These are phyloP conservation scores for Lepidocolaptes lacrymiger DNA, from an alignment of 2,797 vertebrate genomes.

Conservation along the genomic window DNA sequence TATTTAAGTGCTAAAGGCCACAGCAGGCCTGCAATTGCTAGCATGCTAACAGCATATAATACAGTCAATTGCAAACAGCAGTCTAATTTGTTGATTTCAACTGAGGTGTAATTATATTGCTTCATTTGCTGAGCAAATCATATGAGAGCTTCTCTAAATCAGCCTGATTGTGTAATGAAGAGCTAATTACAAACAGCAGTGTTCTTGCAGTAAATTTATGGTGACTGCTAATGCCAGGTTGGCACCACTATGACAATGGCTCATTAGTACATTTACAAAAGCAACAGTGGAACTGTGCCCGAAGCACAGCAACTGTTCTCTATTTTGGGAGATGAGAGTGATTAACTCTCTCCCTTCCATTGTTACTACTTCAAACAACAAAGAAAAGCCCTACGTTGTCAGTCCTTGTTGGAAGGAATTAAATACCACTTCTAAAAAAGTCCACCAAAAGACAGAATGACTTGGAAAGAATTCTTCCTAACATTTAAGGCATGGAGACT, in stretches of 20 bases:
- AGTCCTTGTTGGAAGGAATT: conserved; percentile 18
- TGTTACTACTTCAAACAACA: conserved; percentile 64
- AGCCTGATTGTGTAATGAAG: conserved; percentile 87
- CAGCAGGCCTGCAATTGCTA: conserved; percentile 69
- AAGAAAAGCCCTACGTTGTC: not conserved
- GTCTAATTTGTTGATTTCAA: conserved; percentile 86
- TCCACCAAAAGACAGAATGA: not conserved
- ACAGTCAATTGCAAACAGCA: conserved; percentile 79
- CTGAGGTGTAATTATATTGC: conserved; percentile 84
- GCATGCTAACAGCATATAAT: conserved; percentile 71
- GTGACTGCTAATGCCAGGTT: conserved; percentile 82
- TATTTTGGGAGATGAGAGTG: conserved; percentile 44
- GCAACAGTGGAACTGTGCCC: conserved; percentile 75
- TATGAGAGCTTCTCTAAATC: conserved; percentile 82
- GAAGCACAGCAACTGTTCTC: conserved; percentile 47
- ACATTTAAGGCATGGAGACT: not conserved
- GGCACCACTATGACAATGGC: conserved; percentile 78
- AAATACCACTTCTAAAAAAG: conserved; percentile 16
- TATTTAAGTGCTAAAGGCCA: conserved; percentile 74
- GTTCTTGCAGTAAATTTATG: conserved; percentile 82
- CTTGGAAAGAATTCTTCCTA: conserved; percentile 29
- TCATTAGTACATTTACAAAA: conserved; percentile 84
- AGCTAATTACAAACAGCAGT: conserved; percentile 87
- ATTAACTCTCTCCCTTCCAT: conserved; percentile 61
- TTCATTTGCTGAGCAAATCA: conserved; percentile 85